Percentiles rank a stretch among this genome's conserved stretches.
These are phyloP conservation scores for Notiomystis cincta DNA, from an alignment of 2,113 vertebrate species.

Conservation along the genomic window DNA sequence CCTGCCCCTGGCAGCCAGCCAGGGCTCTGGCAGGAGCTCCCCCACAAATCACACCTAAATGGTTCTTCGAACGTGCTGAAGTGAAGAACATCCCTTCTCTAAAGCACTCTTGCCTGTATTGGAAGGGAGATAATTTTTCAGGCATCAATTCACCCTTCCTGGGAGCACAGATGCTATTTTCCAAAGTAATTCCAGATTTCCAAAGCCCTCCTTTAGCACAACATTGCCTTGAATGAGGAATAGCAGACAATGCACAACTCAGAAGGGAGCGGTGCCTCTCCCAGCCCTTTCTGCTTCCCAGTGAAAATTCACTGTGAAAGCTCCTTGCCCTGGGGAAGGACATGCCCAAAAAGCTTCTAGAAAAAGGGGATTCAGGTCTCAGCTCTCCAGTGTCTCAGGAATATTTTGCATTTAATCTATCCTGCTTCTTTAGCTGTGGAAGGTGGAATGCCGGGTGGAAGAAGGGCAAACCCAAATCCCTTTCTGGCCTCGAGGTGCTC, in stretches of 20 bases:
- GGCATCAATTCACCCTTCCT: not conserved
- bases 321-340: not conserved
- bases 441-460: not conserved
- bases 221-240: not conserved
- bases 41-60: not conserved
- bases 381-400: not conserved
- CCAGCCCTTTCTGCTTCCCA: not conserved
- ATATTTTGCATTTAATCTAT: not conserved
- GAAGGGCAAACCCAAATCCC: not conserved
- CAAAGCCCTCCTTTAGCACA: not conserved
- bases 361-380: not conserved
- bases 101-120: not conserved
- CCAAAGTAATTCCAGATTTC: not conserved
- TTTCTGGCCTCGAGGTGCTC: rapidly evolving
- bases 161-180: not conserved
- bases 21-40: not conserved
- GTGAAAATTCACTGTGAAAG: not conserved
- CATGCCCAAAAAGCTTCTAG: not conserved
- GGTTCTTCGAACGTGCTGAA: not conserved
- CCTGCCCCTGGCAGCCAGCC: not conserved
- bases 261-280: rapidly evolving
- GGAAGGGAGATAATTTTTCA: not conserved
- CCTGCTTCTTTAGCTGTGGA: not conserved
- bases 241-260: not conserved
- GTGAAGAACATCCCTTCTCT: not conserved